phyloP scores from a whole-genome alignment of 2,797 vertebrate species.

The Amblyraja radiata region DNA sequence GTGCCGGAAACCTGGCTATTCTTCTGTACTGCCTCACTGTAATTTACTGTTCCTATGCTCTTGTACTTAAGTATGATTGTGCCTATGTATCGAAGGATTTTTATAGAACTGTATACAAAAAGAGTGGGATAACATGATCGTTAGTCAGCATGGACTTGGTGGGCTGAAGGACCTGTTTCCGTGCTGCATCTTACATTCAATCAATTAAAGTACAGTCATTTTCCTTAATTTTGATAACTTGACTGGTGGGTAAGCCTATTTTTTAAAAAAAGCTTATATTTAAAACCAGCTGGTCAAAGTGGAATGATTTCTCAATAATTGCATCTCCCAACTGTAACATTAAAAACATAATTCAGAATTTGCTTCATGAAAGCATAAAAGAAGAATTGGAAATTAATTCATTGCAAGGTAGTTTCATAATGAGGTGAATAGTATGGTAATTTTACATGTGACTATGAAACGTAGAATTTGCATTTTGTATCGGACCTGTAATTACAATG shows the following conservation, averaged over 20 bases:
- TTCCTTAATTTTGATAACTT: not conserved
- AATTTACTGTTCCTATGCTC: no score
- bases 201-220: not conserved
- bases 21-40: no score
- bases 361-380: not conserved
- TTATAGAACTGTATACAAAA: not conserved
- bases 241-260: not conserved
- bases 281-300: not conserved
- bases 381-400: not conserved
- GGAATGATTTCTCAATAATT: not conserved
- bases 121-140: not conserved
- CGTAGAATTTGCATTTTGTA: not conserved
- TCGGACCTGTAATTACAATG: not conserved
- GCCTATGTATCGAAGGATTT: no score
- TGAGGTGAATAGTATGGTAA: not conserved
- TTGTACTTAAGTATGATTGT: no score
- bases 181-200: not conserved
- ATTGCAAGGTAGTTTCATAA: not conserved
- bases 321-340: not conserved
- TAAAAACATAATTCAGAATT: not conserved
- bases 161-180: no score
- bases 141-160: no score
- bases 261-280: not conserved
- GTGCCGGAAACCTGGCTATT: no score
- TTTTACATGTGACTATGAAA: not conserved